Evolutionary conservation across 2,797 vertebrate genomes (phyloP), one percentile per base, ranked within the genome.

Genomic region (Rhinophrynus dorsalis): DNA sequence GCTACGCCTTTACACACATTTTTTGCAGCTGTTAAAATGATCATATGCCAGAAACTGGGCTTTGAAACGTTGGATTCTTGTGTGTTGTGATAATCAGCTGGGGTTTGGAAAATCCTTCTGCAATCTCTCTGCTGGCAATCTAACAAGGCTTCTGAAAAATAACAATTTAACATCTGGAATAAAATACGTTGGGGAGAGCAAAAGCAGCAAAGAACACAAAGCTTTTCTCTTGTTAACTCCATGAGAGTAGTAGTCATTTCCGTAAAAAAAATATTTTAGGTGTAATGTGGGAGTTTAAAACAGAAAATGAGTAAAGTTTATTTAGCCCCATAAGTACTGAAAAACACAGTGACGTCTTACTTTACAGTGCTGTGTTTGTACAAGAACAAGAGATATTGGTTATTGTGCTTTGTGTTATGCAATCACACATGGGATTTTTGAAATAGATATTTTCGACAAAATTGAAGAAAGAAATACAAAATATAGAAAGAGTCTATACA

Each of bases 1-100:
- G 77, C 82, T 82, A 78, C 33, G 40, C 68, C 80, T 84, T 80
- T 1, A 1, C 75, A 80, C 86, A 84, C 79, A 83, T 84, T 90
- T 90, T 62, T 35, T 86, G 82, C 90, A 95, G 91, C 88, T 91
- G 91, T 83, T 85, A 79, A 74, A 83, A 82, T 67, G 37, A 77
- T 29, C 82, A 77, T 72, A 84, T 84, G 86, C 82, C 76, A 81
- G 83, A 44, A 81, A 77, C 75, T 70, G 54, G 75, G 63, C 68
- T 82, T 78, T 78, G 68, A 76, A 79, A 78, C 74, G 79, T 81
- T 81, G 79, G 84, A 91, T 90, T 89, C 82, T 65, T 86, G 77
- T 1, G 50, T 80, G 83, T 83, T 89, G 83, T 81, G 89, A 88
- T 88, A 87, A 90, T 85, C 86, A 87, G 84, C 82, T 86, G 79